These are phyloP conservation scores for Itoplectis maculator DNA, from an alignment of 2,888 invertebrate genomes.

Conservation along the genomic window DNA sequence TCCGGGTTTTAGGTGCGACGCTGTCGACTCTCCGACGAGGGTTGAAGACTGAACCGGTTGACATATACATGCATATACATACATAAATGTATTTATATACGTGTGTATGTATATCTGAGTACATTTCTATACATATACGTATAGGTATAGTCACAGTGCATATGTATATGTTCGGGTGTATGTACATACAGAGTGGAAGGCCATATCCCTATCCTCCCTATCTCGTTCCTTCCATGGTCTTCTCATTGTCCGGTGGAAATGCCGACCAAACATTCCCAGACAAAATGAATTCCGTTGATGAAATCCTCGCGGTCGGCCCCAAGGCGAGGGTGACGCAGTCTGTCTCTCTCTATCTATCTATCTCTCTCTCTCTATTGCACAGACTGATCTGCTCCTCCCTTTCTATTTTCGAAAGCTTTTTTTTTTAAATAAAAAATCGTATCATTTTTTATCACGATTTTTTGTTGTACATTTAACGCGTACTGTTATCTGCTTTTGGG, in stretches of 20 bases:
- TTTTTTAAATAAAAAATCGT: not conserved
- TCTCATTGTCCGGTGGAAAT: conserved; percentile 50
- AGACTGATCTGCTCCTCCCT: too few species aligned
- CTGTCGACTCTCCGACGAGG: not conserved
- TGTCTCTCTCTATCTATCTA: not conserved
- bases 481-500: too few species aligned
- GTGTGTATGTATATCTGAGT: too few species aligned
- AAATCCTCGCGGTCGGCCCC: conserved; percentile 48
- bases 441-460: too few species aligned
- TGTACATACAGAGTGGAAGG: not conserved
- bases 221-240: conserved; percentile 14
- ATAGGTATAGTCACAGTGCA: too few species aligned
- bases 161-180: too few species aligned
- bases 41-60: not conserved
- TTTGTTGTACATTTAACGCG: too few species aligned
- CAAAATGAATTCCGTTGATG: conserved; percentile 62
- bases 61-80: too few species aligned
- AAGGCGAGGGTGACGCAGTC: not conserved
- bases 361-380: conserved; percentile 15
- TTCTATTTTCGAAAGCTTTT: too few species aligned
- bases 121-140: too few species aligned
- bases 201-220: conserved; percentile 1
- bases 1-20: conserved; percentile 1
- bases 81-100: too few species aligned
- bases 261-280: conserved; percentile 59